Evolutionary conservation across 2,113 vertebrate species (phyloP).

Genomic region (Tympanuchus pallidicinctus): DNA sequence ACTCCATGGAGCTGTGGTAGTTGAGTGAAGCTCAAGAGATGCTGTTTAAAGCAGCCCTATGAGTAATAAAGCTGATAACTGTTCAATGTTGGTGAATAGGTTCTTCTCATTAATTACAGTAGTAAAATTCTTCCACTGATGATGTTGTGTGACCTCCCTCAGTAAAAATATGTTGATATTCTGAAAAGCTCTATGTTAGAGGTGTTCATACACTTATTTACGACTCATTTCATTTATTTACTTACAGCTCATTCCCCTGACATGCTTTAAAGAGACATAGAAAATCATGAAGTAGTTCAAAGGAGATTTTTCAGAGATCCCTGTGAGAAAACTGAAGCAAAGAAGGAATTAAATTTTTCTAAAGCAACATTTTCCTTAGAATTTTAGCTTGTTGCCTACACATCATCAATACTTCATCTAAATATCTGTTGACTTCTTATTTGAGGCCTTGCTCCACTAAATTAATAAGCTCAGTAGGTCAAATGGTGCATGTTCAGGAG

Average conservation of each 20-base stretch:
- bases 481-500: background rate
- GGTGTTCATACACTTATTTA: background rate
- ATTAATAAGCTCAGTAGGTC: background rate
- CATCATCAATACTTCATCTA: background rate
- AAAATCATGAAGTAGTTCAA: background rate
- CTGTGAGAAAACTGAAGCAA: background rate
- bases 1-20: background rate
- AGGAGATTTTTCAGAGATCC: background rate
- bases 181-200: background rate
- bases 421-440: background rate
- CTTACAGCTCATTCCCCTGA: background rate
- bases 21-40: background rate
- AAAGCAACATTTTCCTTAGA: background rate
- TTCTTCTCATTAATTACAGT: background rate
- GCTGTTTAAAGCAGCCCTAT: background rate
- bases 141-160: background rate
- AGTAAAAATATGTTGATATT: background rate
- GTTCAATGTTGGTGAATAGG: background rate
- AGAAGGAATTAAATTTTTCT: constrained; percentile 5
- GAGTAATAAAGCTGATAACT: background rate
- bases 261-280: background rate
- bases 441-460: background rate
- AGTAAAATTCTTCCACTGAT: background rate
- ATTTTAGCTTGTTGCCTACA: constrained; percentile 9
- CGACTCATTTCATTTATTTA: background rate